Evolutionary conservation across 1,140 invertebrate genomes (phyloP).

Genomic region (Paraescarpia echinospica): DNA sequence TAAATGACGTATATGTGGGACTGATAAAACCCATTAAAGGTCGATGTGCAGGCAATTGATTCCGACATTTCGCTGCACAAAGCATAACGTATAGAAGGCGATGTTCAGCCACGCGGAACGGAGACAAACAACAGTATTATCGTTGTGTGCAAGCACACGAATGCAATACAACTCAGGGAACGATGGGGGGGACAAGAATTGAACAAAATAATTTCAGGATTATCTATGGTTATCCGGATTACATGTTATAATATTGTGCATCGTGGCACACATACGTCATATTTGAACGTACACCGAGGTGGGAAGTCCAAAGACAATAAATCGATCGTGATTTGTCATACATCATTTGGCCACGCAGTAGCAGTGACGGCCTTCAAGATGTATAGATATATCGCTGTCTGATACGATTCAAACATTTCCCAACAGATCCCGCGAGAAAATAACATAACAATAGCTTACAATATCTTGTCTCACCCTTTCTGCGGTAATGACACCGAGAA

Average conservation of each 20-base stretch:
- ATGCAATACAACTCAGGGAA: neutral
- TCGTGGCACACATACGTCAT: no score
- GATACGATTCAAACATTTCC: neutral
- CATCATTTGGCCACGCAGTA: neutral
- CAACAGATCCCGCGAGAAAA: neutral
- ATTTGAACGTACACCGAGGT: neutral
- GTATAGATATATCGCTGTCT: neutral
- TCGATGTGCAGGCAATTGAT: neutral
- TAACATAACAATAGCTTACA: neutral
- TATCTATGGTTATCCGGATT: no score
- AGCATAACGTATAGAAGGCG: neutral
- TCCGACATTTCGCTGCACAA: neutral
- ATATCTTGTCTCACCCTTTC: neutral
- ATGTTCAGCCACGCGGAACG: neutral
- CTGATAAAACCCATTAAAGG: neutral
- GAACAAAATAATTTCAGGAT: no score
- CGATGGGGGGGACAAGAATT: no score
- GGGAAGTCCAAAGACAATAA: neutral
- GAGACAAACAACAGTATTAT: neutral
- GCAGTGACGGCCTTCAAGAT: neutral
- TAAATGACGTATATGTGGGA: neutral
- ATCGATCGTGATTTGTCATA: neutral
- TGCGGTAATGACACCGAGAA: neutral
- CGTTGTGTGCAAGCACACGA: neutral
- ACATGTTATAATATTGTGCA: no score